Percentiles rank a stretch among this genome's conserved stretches.
Evolutionary conservation across 2,888 invertebrate genomes (phyloP).

Genomic region (Ashinkailepas kermadecensis): DNA sequence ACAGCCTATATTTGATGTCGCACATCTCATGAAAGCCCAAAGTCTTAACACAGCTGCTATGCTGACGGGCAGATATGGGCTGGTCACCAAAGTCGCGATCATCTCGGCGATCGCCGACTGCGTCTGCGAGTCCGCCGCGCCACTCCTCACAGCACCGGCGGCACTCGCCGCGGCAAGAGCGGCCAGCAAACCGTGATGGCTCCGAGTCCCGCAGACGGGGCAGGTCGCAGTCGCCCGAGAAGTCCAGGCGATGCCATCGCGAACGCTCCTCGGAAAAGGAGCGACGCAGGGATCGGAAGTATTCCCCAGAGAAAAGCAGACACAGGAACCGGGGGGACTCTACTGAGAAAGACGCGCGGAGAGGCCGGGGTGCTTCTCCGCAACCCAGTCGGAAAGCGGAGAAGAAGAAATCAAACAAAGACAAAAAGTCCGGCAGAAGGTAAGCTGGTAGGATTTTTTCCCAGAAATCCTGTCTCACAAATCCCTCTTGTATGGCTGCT

Average conservation of each 20-base stretch:
- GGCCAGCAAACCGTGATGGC: too few species aligned
- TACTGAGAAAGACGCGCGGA: too few species aligned
- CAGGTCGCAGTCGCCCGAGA: neutral
- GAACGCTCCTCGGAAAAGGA: neutral
- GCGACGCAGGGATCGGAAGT: neutral
- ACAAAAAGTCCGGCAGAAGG: neutral
- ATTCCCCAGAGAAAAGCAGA: neutral
- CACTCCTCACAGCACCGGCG: neutral
- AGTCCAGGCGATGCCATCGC: neutral
- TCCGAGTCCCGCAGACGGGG: too few species aligned
- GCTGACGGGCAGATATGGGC: conserved; percentile 43
- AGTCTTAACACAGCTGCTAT: too few species aligned
- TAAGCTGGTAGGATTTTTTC: neutral
- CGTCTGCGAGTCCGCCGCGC: conserved; percentile 16
- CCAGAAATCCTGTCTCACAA: too few species aligned
- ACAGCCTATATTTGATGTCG: too few species aligned
- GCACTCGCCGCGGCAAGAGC: neutral
- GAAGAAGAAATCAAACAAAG: neutral
- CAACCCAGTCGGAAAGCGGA: neutral
- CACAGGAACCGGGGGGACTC: too few species aligned
- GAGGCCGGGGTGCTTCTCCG: too few species aligned
- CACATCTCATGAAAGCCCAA: too few species aligned
- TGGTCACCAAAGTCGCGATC: conserved; percentile 28
- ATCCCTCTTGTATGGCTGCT: too few species aligned
- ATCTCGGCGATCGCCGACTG: conserved; percentile 24